Conservation (phyloP, 1,140 invertebrate genomes). For the Pararge aegeria region DNA sequence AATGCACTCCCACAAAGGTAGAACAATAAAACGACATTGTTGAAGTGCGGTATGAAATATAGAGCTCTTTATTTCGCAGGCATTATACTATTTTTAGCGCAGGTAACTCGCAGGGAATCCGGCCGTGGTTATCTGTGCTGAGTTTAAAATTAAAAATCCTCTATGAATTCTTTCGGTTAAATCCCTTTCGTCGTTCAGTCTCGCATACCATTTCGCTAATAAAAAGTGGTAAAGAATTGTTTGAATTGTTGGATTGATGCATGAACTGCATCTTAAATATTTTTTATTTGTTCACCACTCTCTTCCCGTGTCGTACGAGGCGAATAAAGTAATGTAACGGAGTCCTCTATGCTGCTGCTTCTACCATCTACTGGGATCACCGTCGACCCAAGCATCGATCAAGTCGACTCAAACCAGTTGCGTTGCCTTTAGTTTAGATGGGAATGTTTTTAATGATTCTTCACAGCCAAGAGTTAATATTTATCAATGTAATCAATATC, state of each 20-base stretch:
- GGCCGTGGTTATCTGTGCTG: slow-evolving; percentile 29
- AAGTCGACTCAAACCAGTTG: too few species aligned
- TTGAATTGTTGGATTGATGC: too few species aligned
- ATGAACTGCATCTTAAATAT: neutral
- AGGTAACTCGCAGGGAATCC: slow-evolving; percentile 51
- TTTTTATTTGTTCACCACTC: neutral
- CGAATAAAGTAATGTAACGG: too few species aligned
- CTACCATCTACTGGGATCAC: too few species aligned
- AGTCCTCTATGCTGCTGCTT: too few species aligned
- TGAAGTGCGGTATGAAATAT: slow-evolving; percentile 45
- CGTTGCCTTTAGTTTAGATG: too few species aligned
- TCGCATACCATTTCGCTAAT: neutral
- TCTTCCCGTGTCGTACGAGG: too few species aligned
- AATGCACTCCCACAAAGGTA: slow-evolving; percentile 16
- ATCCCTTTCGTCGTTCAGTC: slow-evolving; percentile 20
- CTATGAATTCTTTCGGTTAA: slow-evolving; percentile 44
- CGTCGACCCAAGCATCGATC: too few species aligned
- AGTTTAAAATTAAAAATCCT: slow-evolving; percentile 55
- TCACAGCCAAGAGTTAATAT: too few species aligned
- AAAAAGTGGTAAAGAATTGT: neutral
- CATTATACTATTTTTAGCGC: slow-evolving; percentile 54
- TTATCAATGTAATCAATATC: too few species aligned
- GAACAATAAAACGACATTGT: slow-evolving; percentile 33
- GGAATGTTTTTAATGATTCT: too few species aligned
- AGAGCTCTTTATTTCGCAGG: slow-evolving; percentile 43